phyloP scores from a whole-genome alignment of 2,888 invertebrate genomes.

The Zonitis immaculata region DNA sequence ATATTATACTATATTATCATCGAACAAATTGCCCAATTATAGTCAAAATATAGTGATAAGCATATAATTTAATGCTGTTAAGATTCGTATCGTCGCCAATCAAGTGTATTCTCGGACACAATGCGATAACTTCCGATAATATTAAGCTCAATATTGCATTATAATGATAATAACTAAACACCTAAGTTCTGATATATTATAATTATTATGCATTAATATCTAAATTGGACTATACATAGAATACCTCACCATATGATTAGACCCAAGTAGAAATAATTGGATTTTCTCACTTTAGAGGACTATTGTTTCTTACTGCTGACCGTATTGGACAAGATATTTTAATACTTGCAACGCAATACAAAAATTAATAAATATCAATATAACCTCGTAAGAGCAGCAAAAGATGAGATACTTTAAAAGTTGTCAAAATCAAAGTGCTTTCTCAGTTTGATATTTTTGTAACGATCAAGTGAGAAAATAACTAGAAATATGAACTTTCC shows the following conservation, averaged over 20 bases:
- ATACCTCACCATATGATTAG: not conserved
- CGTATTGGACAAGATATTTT: not conserved
- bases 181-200: not conserved
- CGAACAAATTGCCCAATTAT: too few relatives aligned
- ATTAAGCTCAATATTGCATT: not conserved
- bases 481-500: not conserved
- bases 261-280: not conserved
- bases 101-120: not conserved
- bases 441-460: not conserved
- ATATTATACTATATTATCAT: too few relatives aligned
- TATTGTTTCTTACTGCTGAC: not conserved
- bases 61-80: not conserved
- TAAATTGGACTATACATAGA: not conserved
- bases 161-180: not conserved
- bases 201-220: not conserved
- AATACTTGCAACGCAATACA: not conserved
- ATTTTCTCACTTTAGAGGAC: not conserved
- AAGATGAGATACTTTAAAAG: not conserved
- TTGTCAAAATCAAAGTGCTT: not conserved
- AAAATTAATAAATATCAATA: not conserved
- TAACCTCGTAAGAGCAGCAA: not conserved
- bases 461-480: not conserved
- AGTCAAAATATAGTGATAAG: not conserved
- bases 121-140: not conserved
- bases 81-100: not conserved